A percentile compares a stretch with the other conserved stretches of the same genome.
phyloP scores from a whole-genome alignment of 2,113 vertebrate genomes.

The Crotalus horridus region DNA sequence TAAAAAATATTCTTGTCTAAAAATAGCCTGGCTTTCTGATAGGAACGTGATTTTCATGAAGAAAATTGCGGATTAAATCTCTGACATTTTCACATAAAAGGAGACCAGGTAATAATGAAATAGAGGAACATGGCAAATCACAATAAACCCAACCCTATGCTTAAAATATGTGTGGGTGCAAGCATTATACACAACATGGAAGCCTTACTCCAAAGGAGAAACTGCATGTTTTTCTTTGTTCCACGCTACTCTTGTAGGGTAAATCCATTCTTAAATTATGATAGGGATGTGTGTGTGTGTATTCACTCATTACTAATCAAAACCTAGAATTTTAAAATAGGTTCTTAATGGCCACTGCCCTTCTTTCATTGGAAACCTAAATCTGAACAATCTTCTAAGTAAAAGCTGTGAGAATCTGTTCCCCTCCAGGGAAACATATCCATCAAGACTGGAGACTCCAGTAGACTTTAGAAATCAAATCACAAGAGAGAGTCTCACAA shows the following conservation, averaged over 20 bases:
- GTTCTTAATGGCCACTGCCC: not conserved
- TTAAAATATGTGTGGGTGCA: not conserved
- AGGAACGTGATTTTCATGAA: not conserved
- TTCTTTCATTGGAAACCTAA: not conserved
- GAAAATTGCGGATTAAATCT: not conserved
- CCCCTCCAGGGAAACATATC: not conserved
- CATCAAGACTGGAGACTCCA: not conserved
- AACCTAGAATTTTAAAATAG: not conserved
- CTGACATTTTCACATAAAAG: not conserved
- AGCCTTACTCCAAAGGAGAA: not conserved
- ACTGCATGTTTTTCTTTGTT: not conserved
- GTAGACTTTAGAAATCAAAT: not conserved
- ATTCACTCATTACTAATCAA: not conserved
- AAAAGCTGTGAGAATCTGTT: not conserved
- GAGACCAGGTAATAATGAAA: not conserved
- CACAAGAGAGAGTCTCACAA: not conserved
- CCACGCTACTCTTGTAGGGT: not conserved
- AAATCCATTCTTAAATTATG: not conserved
- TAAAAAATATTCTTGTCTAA: not conserved
- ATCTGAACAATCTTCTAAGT: not conserved
- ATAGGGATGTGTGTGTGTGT: not conserved
- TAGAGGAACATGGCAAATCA: not conserved
- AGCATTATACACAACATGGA: not conserved
- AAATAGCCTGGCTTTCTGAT: not conserved
- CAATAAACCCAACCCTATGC: not conserved